These are phyloP conservation scores for Spinus olivaceus DNA, from an alignment of 2,797 vertebrate species.

Conservation along the genomic window DNA sequence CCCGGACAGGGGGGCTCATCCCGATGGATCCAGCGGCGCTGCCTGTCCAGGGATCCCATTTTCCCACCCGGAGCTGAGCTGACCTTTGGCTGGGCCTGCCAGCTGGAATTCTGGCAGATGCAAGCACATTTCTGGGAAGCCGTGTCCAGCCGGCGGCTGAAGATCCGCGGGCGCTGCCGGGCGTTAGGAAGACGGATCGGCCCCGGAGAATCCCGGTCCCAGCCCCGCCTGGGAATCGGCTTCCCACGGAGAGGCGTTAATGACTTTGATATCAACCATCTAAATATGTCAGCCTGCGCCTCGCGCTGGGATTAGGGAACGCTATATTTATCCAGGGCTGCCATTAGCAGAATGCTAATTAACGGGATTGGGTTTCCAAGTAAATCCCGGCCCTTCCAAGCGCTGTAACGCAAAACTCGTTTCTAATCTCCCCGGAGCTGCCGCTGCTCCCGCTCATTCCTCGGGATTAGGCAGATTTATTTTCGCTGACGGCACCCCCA, in stretches of 20 bases:
- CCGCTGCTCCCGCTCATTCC: constrained; percentile 68
- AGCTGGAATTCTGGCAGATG: constrained; percentile 81
- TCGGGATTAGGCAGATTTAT: constrained; percentile 76
- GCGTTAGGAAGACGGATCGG: constrained; percentile 74
- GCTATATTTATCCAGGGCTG: constrained; percentile 76
- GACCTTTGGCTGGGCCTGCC: constrained; percentile 78
- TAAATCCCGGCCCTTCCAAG: constrained; percentile 69
- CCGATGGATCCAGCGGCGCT: accelerated
- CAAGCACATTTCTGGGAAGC: constrained; percentile 82
- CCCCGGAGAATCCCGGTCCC: constrained; percentile 67
- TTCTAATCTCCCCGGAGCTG: constrained; percentile 76
- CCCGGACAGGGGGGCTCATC: accelerated
- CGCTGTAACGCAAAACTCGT: constrained; percentile 61
- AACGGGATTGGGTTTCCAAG: constrained; percentile 75
- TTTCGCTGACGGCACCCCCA: constrained; percentile 48
- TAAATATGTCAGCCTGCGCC: constrained; percentile 68
- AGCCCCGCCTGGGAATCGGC: constrained; percentile 51
- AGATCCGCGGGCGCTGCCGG: constrained; percentile 30
- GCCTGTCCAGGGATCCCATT: constrained; percentile 80
- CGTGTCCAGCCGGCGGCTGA: constrained; percentile 13
- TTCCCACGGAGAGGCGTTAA: constrained; percentile 71
- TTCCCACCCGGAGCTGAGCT: constrained; percentile 78
- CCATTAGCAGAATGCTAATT: constrained; percentile 80
- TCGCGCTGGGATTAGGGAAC: constrained; percentile 59
- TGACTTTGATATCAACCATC: constrained; percentile 67